phyloP scores from a whole-genome alignment of 2,888 invertebrate species.

The Clitarchus hookeri region DNA sequence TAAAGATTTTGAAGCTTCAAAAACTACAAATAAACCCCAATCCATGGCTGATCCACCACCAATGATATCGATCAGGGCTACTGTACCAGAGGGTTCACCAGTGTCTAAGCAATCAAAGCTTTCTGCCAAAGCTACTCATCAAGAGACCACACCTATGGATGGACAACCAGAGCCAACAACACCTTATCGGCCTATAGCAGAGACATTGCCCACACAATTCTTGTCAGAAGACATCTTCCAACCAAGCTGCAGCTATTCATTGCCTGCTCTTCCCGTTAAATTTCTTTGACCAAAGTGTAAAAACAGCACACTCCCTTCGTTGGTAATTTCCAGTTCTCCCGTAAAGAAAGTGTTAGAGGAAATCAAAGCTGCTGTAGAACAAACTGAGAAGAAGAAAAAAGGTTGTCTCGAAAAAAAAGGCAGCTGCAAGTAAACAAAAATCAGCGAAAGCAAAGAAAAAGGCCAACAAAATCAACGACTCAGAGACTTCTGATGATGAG shows the following conservation, averaged over 20 bases:
- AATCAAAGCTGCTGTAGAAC: not conserved
- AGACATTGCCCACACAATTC: too few species aligned
- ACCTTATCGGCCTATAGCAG: too few species aligned
- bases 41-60: not conserved
- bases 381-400: not conserved
- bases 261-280: not conserved
- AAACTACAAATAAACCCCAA: not conserved
- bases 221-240: too few species aligned
- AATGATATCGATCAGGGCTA: not conserved
- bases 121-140: not conserved
- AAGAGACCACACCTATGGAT: too few species aligned
- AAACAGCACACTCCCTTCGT: not conserved
- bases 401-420: not conserved
- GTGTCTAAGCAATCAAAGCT: not conserved
- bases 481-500: too few species aligned
- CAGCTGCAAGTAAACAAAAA: not conserved
- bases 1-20: not conserved
- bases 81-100: not conserved
- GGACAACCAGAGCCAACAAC: too few species aligned
- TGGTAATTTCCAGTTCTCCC: not conserved
- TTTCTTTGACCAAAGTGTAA: too few species aligned
- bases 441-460: slow-evolving; percentile 3
- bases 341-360: not conserved
- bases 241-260: slow-evolving; percentile 4
- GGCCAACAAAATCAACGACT: too few species aligned